Base-by-base conservation (phyloP, 2,888 invertebrate genomes). In the Choreutis nemorana region DNA sequence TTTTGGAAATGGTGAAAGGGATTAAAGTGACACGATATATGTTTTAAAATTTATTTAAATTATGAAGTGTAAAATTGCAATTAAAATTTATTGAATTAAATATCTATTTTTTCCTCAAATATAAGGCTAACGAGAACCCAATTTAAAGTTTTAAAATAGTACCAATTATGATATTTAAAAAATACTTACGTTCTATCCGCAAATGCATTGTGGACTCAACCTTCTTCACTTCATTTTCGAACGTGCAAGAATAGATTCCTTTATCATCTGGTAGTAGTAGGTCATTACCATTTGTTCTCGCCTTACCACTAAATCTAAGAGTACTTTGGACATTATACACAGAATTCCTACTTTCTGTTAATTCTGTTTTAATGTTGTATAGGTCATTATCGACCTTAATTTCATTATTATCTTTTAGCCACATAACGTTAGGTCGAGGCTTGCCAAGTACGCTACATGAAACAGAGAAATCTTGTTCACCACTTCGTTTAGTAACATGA, bases 161-260 rank as follows among this genome's bases (percentile, higher is more conserved):
- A n/a, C n/a, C n/a, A n/a, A n/a, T 10, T 21, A 13, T 9, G 12
- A 26, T 23, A 30, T 12, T 11, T 23, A 14, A 32, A 21, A 26
- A 30, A 36, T 49, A 84, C 87, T 86, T 72, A 88, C 88, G 95
- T 81, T 95, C 93, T 49, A 95, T 92, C 54, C 92, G 85, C 31
- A 96, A 81, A 66, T 91, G 91, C 91, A 94, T 94, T 38, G 89
- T 89, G 6, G 92, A 91, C 55, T 93, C 93, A 26, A 90, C 87
- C 53, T 86, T 87, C 60, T 90, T 91, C 9, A 94, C 93, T 67
- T 93, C 93, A 57, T 95, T 95, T 58, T 90, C 89, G 55, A 94
- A 94, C 26, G 88, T 83, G 58, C 95, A 95, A 2, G 90, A 87
- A 64, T 94, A 96, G 29, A 89, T 84, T 26, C 95, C 95, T 28